Evolutionary conservation across 2,113 vertebrate species (phyloP).

Genomic region (Myodes glareolus): DNA sequence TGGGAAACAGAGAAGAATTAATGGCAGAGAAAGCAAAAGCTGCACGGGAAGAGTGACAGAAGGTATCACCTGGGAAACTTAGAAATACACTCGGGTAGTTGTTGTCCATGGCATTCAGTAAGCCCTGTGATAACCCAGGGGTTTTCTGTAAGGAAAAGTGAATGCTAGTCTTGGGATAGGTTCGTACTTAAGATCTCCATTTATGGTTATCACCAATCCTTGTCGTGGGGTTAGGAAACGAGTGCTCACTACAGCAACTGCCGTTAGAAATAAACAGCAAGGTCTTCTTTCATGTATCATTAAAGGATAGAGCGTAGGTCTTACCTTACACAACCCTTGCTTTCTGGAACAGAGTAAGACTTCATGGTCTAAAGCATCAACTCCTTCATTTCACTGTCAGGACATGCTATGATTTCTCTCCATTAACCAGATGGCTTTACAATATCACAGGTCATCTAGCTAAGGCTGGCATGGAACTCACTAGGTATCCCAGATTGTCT

Average conservation of each 20-base stretch:
- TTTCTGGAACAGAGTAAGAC: not conserved
- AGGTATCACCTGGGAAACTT: conserved; percentile 47
- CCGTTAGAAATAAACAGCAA: conserved; percentile 67
- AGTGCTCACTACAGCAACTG: conserved; percentile 52
- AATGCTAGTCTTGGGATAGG: conserved; percentile 63
- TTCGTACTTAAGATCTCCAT: conserved; percentile 70
- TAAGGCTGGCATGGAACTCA: not conserved
- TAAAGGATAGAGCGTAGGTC: conserved; percentile 28
- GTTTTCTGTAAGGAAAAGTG: conserved; percentile 50
- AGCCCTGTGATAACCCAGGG: conserved; percentile 29
- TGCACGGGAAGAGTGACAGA: conserved; percentile 24
- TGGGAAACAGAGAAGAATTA: conserved; percentile 55
- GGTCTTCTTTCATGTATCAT: conserved; percentile 60
- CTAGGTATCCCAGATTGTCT: not conserved
- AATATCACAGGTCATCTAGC: not conserved
- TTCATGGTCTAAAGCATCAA: conserved; percentile 22
- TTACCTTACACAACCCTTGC: conserved; percentile 58
- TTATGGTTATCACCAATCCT: conserved; percentile 50
- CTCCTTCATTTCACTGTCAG: not conserved
- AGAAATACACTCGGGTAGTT: conserved; percentile 36
- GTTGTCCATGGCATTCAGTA: not conserved
- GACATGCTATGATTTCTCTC: conserved; percentile 39
- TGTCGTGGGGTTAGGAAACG: conserved; percentile 65
- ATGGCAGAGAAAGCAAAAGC: not conserved
- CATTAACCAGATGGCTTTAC: conserved; percentile 12